A percentile compares a stretch with the other conserved stretches of the same genome.
phyloP scores from a whole-genome alignment of 1,140 invertebrate genomes.

The Bombyx mori region ASM3026992v2 NC_085124.1:15344501-15345000 shows the following conservation, averaged over 20 bases:
- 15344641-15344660: slow-evolving; percentile 1
- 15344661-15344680: not conserved
- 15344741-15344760: slow-evolving; percentile 8
- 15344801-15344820: slow-evolving; percentile 6
- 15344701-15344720: slow-evolving; percentile 6
- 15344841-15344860: slow-evolving; percentile 3
- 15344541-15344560: slow-evolving; percentile 8
- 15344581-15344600: slow-evolving; percentile 3
- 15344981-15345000: no score
- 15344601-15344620: not conserved
- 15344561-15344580: slow-evolving; percentile 10
- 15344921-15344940: slow-evolving; percentile 1
- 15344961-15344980: no score
- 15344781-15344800: slow-evolving; percentile 4
- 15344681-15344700: slow-evolving; percentile 6
- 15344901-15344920: slow-evolving; percentile 4
- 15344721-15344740: slow-evolving; percentile 2
- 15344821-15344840: slow-evolving; percentile 11
- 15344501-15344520: not conserved
- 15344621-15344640: slow-evolving; percentile 7
- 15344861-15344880: slow-evolving; percentile 4
- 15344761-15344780: slow-evolving; percentile 3
- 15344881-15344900: slow-evolving; percentile 10
- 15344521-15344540: not conserved
- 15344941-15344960: no score